Evolutionary conservation across 1,140 invertebrate species (phyloP), one percentile per base, ranked within the genome.

Genomic region (Drosophila repleta): DNA sequence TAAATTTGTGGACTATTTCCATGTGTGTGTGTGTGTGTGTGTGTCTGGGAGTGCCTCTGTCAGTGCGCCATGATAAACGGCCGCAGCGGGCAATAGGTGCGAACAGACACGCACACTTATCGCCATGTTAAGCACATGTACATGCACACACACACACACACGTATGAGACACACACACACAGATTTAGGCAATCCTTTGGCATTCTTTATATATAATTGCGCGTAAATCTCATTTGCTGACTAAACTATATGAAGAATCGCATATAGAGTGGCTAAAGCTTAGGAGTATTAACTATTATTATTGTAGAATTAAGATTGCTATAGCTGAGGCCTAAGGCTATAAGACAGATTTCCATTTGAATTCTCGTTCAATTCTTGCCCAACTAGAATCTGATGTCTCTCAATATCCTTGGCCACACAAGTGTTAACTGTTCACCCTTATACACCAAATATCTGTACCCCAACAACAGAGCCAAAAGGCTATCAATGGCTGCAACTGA

Each of bases 21-120:
- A 52, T 43, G 68, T 62, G 45, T 48, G 39, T 71, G 43, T 26
- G 64, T 21, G 24, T 29, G 10, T 21, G 35, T 24, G 24, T 51
- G 21, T 39, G 13, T 29, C 11, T 62, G 32, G 32, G 8, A 3
- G 46, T 11, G 5, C 20, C 18, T 20, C 15, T 63, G 67, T 62
- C 68, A 45, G 52, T 7, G 21, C 52, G 37, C 56, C 63, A 77
- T 88, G 83, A 82, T 82, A 76, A 82, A 79, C 61, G 72, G 55
- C 73, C 69, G 11, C 37, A 51, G 63, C 48, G 69, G 52, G 64
- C 67, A 62, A 75, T 76, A 84, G 65, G 62, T 69, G 75, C 49
- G 60, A 61, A 60, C 41, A 63, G 17, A 67, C 43, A 45, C 46
- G 39, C 39, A 41, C 39, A 17, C 39, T 8, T 17, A 15, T 7